These are phyloP conservation scores for Syrrhaptes paradoxus DNA, from an alignment of 2,113 vertebrate species.

Conservation along the genomic window DNA sequence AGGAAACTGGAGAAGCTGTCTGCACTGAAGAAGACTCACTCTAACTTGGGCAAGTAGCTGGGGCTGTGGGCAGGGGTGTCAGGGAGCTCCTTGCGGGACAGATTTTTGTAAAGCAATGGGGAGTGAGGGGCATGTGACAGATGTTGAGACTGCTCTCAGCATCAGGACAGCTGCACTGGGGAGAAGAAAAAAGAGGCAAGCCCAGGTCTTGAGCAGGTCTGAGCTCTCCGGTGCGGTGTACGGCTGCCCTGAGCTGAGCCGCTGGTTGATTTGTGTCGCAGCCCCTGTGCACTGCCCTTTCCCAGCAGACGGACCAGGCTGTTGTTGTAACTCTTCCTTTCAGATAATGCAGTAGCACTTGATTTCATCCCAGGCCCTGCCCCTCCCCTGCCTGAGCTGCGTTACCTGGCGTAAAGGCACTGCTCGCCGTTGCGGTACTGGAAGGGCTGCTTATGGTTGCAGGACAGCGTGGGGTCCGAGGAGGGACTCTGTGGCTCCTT, in stretches of 20 bases:
- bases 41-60: not conserved
- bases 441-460: conserved; percentile 86
- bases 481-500: conserved; percentile 92
- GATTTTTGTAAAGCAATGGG: not conserved
- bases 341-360: fast-evolving
- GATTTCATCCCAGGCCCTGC: not conserved
- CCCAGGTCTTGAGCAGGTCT: not conserved
- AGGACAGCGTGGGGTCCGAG: conserved; percentile 86
- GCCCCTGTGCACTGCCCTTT: fast-evolving
- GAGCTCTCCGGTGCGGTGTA: too few relatives aligned
- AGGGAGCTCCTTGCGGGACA: not conserved
- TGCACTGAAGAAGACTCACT: not conserved
- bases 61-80: fast-evolving
- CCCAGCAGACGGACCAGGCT: not conserved
- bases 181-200: not conserved
- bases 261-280: fast-evolving
- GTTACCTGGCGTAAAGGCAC: conserved; percentile 96
- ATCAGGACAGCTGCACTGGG: not conserved
- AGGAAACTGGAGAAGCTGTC: not conserved
- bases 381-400: fast-evolving
- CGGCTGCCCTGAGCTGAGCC: not conserved
- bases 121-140: fast-evolving
- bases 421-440: conserved; percentile 87
- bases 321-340: fast-evolving
- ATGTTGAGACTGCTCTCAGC: not conserved